Evolutionary conservation across 2,113 vertebrate genomes (phyloP), one percentile per base, ranked within the genome.

Genomic region (Ifrita kowaldi): DNA sequence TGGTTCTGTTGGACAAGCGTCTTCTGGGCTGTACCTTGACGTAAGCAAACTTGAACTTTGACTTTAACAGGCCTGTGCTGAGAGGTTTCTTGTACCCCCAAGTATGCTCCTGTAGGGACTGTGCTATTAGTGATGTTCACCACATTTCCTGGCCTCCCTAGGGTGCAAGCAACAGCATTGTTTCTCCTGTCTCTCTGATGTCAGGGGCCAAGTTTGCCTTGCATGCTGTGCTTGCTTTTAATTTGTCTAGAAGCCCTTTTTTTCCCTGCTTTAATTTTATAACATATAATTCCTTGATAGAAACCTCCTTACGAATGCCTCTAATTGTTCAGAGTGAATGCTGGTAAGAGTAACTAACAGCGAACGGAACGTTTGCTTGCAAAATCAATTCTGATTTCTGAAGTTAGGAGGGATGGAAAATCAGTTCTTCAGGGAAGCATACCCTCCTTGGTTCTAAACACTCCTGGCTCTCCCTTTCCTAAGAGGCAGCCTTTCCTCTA

Each of bases 361-460:
- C 0, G 0, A 91, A 52, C 11, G 4, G 56, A 93, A 50, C 46
- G 50, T 64, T 87, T 80, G 20, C 30, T 52, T 74, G 21, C 35
- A 81, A 81, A 84, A 91, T 84, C 42, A 47, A 10, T 87, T 86
- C 73, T 75, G 63, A 78, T 89, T 84, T 89, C 68, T 67, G 50
- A 87, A 87, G 37, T 93, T 81, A 30, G 76, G 30, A 86, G n/a
- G 7, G 33, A 30, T 81, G 42, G 55, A 80, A 84, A 92, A 74
- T 50, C 16, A 84, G 26, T 37, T 80, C 28, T 73, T 84, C 35
- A 27, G 39, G 74, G n/a, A 42, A 62, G 3, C 3, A 7, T 77
- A 11, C 15, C 9, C 13, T 80, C 8, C 18, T 77, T 62, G 22
- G 28, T 86, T 26, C 33, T 57, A 18, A 69, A 89, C 16, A 7